Percentiles rank a stretch among this genome's conserved stretches.
Evolutionary conservation across 1,140 invertebrate species (phyloP).

Genomic region (Drosophila littoralis): DNA sequence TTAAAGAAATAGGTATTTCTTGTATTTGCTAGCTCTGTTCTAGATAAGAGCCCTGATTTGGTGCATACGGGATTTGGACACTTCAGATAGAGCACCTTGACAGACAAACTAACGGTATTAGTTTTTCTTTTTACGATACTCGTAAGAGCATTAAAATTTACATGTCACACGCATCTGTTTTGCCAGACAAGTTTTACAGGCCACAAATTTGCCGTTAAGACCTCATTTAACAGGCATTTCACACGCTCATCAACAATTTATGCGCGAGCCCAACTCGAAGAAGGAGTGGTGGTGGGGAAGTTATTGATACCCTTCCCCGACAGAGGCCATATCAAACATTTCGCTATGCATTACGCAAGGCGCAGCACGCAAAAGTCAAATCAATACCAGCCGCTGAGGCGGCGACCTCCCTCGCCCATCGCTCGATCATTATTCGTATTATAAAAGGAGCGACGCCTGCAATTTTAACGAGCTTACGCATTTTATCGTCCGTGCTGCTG

Average conservation of each 20-base stretch:
- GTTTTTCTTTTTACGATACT: background rate
- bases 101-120: background rate
- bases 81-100: background rate
- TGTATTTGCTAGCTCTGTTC: too few relatives aligned
- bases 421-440: constrained; percentile 64
- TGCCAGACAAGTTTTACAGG: constrained; percentile 5
- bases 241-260: constrained; percentile 44
- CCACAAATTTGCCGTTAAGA: constrained; percentile 19
- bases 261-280: background rate
- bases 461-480: constrained; percentile 83
- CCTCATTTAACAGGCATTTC: constrained; percentile 43
- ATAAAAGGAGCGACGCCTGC: constrained; percentile 75
- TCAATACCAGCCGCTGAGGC: constrained; percentile 54
- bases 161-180: constrained; percentile 2
- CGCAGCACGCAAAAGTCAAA: constrained; percentile 54
- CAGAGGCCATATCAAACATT: constrained; percentile 36
- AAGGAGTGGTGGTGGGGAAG: background rate
- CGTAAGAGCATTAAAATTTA: background rate
- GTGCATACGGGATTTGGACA: background rate
- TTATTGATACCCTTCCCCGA: background rate
- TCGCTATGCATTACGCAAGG: constrained; percentile 48
- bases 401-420: constrained; percentile 30
- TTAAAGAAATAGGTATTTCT: too few relatives aligned
- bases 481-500: constrained; percentile 58
- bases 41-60: too few relatives aligned